phyloP scores from a whole-genome alignment of 2,888 invertebrate species.

The Hartigia nigra region DNA sequence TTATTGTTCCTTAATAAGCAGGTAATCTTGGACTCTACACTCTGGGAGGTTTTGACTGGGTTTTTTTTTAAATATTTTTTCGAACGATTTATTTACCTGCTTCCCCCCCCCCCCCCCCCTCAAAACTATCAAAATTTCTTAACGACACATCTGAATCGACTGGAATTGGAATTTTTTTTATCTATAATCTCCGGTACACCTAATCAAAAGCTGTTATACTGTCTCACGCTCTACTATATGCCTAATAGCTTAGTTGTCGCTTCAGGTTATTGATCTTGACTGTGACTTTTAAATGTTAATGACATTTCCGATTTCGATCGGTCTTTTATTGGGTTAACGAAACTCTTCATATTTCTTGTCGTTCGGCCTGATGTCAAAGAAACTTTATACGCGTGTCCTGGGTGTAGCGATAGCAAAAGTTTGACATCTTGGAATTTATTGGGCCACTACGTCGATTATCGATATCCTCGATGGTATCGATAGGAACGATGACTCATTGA shows the following conservation, averaged over 20 bases:
- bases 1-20: conserved; percentile 57
- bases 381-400: not conserved
- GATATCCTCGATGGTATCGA: not conserved
- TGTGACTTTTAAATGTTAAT: not conserved
- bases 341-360: not conserved
- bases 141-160: no score
- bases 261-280: not conserved
- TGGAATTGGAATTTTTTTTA: no score
- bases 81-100: no score
- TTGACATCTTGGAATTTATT: not conserved
- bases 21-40: conserved; percentile 40
- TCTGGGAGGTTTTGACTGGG: not conserved
- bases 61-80: no score
- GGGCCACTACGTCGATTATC: not conserved
- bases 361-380: not conserved
- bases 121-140: no score
- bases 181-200: no score
- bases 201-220: not conserved
- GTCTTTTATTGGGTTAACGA: not conserved
- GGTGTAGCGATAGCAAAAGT: not conserved
- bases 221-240: not conserved
- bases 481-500: not conserved
- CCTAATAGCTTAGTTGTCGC: not conserved
- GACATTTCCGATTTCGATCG: not conserved
- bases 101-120: no score